Evolutionary conservation across 2,888 invertebrate species (phyloP).

Genomic region (Mythimna vitellina): DNA sequence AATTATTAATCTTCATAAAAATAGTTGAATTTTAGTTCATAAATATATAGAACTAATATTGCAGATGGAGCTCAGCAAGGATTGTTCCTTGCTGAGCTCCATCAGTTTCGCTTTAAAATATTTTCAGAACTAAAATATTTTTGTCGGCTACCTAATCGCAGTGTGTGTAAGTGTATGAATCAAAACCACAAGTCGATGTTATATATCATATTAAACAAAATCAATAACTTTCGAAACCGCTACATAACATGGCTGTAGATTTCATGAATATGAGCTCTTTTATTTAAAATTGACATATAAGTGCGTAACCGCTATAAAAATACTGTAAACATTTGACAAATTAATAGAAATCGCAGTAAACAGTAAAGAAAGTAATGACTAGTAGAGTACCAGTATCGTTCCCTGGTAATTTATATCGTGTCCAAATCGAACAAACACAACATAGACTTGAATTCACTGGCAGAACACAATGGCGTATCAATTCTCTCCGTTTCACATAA

Average conservation of each 20-base stretch:
- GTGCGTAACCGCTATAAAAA: neutral
- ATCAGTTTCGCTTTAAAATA: neutral
- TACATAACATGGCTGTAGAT: too few species aligned
- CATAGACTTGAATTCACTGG: conserved; percentile 90
- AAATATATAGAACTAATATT: neutral
- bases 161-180: neutral
- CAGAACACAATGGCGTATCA: conserved; percentile 96
- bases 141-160: neutral
- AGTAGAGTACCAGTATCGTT: neutral
- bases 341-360: too few species aligned
- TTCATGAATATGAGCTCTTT: too few species aligned
- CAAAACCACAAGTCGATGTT: neutral
- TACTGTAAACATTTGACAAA: neutral
- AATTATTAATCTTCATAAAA: neutral
- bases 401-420: conserved; percentile 2
- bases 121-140: neutral
- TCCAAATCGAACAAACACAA: conserved; percentile 57
- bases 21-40: neutral
- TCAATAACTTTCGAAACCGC: too few species aligned
- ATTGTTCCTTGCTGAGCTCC: neutral
- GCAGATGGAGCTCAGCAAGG: neutral
- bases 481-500: conserved; percentile 96
- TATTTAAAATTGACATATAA: too few species aligned
- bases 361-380: conserved; percentile 23
- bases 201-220: too few species aligned